Percentiles rank a stretch among this genome's conserved stretches.
These are phyloP conservation scores for Amiota minor DNA, from an alignment of 2,888 invertebrate genomes.

Conservation along the genomic window DNA sequence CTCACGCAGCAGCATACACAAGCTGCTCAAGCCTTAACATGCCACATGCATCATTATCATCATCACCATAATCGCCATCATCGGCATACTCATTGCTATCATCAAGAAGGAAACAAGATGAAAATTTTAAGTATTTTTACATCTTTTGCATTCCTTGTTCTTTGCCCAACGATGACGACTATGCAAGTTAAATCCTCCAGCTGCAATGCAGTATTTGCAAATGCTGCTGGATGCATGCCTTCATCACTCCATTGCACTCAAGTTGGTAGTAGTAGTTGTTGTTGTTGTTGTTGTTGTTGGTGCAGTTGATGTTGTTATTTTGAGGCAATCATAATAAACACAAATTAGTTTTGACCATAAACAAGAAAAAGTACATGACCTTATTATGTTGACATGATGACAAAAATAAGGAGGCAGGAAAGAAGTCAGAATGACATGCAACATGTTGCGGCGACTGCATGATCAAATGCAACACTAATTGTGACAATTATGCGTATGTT, in stretches of 20 bases:
- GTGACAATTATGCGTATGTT: constrained; percentile 26
- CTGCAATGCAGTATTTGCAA: neutral
- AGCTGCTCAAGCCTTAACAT: neutral
- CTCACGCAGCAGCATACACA: neutral
- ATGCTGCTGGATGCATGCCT: neutral
- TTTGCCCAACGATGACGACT: neutral
- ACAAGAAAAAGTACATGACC: constrained; percentile 20
- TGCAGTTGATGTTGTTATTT: too few species aligned
- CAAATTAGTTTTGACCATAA: constrained; percentile 25
- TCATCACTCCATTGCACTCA: too few species aligned
- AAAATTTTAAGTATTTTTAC: constrained; percentile 14
- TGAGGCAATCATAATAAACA: constrained; percentile 19
- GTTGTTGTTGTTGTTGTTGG: too few species aligned
- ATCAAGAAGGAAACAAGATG: constrained; percentile 7
- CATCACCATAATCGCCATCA: constrained; percentile 1
- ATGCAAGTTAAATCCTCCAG: too few species aligned
- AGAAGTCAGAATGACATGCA: neutral
- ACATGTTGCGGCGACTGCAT: constrained; percentile 17
- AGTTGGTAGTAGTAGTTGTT: too few species aligned
- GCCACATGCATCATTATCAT: constrained; percentile 20
- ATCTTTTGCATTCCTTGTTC: constrained; percentile 10
- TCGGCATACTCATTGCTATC: neutral
- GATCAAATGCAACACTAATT: constrained; percentile 9
- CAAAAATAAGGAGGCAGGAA: neutral
- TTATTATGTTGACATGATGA: constrained; percentile 24